These are phyloP conservation scores for Elymnias hypermnestra DNA, from an alignment of 1,140 invertebrate species.

Conservation along the genomic window DNA sequence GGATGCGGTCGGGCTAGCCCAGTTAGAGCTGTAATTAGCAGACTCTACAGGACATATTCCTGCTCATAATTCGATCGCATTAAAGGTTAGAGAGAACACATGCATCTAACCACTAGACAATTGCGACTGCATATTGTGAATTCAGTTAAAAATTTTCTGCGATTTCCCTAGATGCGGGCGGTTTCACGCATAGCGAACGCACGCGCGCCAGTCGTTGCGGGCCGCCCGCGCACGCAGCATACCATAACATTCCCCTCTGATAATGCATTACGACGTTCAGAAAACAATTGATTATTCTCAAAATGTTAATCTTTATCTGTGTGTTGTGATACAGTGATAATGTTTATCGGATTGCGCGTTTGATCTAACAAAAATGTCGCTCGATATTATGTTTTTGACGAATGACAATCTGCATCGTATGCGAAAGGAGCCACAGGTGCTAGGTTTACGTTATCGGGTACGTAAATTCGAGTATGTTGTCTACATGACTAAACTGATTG, in stretches of 20 bases:
- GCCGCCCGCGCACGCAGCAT: conserved; percentile 25
- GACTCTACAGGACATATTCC: too few species aligned
- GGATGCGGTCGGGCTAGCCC: too few species aligned
- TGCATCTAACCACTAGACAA: too few species aligned
- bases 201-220: conserved; percentile 25
- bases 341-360: conserved; percentile 30
- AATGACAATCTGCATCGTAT: conserved; percentile 71
- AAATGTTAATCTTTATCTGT: conserved; percentile 5
- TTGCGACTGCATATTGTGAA: neutral
- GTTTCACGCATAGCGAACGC: conserved; percentile 25
- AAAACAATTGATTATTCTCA: conserved; percentile 12
- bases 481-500: too few species aligned
- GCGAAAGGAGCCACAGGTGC: conserved; percentile 64
- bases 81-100: too few species aligned
- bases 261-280: conserved; percentile 69
- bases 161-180: conserved; percentile 51
- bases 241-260: conserved; percentile 30
- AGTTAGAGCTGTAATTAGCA: too few species aligned
- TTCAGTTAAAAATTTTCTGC: conserved; percentile 42
- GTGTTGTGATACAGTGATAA: conserved; percentile 40
- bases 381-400: conserved; percentile 75
- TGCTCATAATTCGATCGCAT: too few species aligned
- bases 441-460: conserved; percentile 72
- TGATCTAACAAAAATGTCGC: conserved; percentile 46
- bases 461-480: too few species aligned